Evolutionary conservation across 2,113 vertebrate genomes (phyloP).

Genomic region (Actenoides lindsayi): DNA sequence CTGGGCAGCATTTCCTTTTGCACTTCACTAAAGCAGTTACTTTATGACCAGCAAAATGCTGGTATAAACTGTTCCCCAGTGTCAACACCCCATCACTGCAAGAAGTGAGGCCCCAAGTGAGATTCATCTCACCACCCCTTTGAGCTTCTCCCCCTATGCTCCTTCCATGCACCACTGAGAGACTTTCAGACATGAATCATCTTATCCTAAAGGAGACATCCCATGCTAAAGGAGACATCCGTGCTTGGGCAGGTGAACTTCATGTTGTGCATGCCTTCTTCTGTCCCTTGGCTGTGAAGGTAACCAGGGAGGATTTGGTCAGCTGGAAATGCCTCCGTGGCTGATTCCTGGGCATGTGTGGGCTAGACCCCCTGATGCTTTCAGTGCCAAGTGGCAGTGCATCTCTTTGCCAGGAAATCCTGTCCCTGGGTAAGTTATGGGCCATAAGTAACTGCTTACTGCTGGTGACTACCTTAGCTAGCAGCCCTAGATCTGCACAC

Average conservation of each 20-base stretch:
- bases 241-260: neutral
- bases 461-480: neutral
- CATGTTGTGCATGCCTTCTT: neutral
- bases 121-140: neutral
- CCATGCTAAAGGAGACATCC: neutral
- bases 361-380: neutral
- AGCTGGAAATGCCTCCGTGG: neutral
- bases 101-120: neutral
- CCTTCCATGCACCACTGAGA: neutral
- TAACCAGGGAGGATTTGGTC: neutral
- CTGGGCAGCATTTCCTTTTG: neutral
- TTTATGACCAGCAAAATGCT: neutral
- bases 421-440: neutral
- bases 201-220: neutral
- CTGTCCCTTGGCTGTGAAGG: neutral
- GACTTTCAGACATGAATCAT: neutral
- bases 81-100: neutral
- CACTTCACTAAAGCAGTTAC: neutral
- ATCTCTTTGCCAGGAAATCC: neutral
- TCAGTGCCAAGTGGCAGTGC: neutral
- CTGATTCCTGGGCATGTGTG: neutral
- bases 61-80: rapidly evolving
- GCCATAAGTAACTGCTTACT: neutral
- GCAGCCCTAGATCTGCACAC: neutral
- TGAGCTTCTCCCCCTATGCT: neutral